Conservation (phyloP, 2,113 vertebrate genomes). For the Alligator sinensis region DNA sequence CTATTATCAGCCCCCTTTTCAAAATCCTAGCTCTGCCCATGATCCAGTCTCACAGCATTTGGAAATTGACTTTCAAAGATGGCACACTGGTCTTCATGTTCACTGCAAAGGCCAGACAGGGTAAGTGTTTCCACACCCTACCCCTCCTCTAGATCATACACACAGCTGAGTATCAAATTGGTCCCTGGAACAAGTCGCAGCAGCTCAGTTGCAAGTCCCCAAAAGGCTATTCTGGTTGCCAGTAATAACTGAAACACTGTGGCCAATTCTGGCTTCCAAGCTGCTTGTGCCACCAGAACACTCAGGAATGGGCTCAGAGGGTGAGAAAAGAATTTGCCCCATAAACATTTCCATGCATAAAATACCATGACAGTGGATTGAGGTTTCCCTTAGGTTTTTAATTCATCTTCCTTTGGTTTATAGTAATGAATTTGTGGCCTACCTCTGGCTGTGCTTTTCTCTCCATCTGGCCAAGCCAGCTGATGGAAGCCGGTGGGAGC, state of each 20-base stretch:
- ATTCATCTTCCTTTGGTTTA: accelerated
- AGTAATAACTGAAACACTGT: not conserved
- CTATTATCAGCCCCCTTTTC: too few species aligned
- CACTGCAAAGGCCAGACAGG: too few species aligned
- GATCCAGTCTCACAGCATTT: not conserved
- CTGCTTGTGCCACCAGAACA: not conserved
- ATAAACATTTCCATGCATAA: not conserved
- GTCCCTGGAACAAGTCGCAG: not conserved
- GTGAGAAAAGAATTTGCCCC: not conserved
- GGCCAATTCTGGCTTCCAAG: not conserved
- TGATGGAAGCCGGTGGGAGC: conserved; percentile 92
- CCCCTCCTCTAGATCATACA: not conserved
- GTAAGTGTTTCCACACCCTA: not conserved
- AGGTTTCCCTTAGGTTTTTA: not conserved
- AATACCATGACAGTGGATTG: not conserved
- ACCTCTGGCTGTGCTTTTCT: conserved; percentile 94
- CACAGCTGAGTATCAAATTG: not conserved
- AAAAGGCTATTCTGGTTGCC: not conserved
- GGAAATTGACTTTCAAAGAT: not conserved
- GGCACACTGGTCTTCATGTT: too few species aligned
- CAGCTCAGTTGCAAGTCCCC: not conserved
- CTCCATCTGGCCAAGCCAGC: conserved; percentile 92
- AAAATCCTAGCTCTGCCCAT: too few species aligned
- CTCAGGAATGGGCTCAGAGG: not conserved
- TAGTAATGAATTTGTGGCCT: not conserved